These are phyloP conservation scores for Euwallacea similis DNA, from an alignment of 1,140 invertebrate genomes.

Conservation along the genomic window DNA sequence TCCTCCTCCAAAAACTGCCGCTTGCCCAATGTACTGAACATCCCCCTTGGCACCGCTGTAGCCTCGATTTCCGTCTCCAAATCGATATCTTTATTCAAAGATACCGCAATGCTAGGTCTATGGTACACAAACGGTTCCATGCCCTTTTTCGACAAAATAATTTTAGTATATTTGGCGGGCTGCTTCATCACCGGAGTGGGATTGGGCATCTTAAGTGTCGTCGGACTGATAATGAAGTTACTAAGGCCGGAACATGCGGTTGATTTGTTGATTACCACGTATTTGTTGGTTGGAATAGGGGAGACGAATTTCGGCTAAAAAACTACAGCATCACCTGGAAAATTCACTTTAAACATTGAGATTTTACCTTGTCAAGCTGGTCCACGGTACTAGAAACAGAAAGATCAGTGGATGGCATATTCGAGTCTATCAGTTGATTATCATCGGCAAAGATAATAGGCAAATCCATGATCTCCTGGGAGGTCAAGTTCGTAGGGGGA, in stretches of 20 bases:
- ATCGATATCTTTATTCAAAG: background rate
- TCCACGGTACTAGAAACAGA: conserved; percentile 6
- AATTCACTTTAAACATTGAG: too few relatives aligned
- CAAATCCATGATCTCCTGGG: conserved; percentile 65
- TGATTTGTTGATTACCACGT: conserved; percentile 49
- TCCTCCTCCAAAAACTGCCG: conserved; percentile 12
- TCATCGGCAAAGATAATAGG: conserved; percentile 70
- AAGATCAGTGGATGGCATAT: conserved; percentile 46
- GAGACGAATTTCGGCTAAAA: conserved; percentile 18
- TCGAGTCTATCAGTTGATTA: conserved; percentile 56
- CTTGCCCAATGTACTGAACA: conserved; percentile 34
- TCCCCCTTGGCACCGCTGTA: conserved; percentile 39
- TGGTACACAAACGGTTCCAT: conserved; percentile 20
- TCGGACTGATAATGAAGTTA: conserved; percentile 45
- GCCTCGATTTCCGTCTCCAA: too few relatives aligned
- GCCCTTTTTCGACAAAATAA: conserved; percentile 57
- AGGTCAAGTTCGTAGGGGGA: conserved; percentile 58
- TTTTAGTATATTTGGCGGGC: conserved; percentile 59
- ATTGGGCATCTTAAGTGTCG: conserved; percentile 38
- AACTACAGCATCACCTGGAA: too few relatives aligned
- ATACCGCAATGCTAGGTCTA: background rate
- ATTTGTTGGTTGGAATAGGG: conserved; percentile 41
- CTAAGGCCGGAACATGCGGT: conserved; percentile 42
- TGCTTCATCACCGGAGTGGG: conserved; percentile 30
- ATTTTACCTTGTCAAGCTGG: background rate